Conservation (phyloP, 2,113 vertebrate genomes). For the Rhinopithecus roxellana region DNA sequence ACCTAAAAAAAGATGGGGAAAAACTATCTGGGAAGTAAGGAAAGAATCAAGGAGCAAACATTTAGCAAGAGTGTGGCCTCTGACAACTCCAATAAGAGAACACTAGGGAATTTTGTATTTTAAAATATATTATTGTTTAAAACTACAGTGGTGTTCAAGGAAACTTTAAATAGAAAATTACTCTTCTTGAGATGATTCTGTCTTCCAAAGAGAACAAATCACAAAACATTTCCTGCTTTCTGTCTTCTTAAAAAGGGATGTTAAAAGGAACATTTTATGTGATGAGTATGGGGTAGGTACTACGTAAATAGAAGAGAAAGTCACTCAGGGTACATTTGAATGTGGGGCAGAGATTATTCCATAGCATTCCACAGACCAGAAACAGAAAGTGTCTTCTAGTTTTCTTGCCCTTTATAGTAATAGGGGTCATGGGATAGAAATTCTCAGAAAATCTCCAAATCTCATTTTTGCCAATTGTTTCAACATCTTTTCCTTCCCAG, state of each 20-base stretch:
- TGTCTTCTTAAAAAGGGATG: not conserved
- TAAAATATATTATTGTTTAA: not conserved
- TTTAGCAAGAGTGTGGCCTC: not conserved
- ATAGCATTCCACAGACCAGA: not conserved
- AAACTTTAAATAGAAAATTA: not conserved
- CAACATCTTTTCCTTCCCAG: not conserved
- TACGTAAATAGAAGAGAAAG: not conserved
- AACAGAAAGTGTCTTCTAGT: not conserved
- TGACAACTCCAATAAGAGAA: not conserved
- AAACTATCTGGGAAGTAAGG: not conserved
- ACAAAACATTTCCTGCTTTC: not conserved
- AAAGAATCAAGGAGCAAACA: not conserved
- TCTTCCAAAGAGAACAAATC: not conserved
- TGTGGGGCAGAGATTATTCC: not conserved
- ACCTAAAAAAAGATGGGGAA: not conserved
- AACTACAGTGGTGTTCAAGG: not conserved
- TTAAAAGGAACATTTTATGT: not conserved
- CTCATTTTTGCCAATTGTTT: not conserved
- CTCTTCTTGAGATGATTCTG: not conserved
- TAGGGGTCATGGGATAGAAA: not conserved
- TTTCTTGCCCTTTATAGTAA: not conserved
- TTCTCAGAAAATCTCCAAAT: not conserved
- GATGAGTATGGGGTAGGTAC: not conserved
- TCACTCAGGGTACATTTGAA: no score
- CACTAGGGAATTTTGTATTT: not conserved